A percentile compares a stretch with the other conserved stretches of the same genome.
phyloP scores from a whole-genome alignment of 2,113 vertebrate genomes.

The Apodemus speciosus region DNA sequence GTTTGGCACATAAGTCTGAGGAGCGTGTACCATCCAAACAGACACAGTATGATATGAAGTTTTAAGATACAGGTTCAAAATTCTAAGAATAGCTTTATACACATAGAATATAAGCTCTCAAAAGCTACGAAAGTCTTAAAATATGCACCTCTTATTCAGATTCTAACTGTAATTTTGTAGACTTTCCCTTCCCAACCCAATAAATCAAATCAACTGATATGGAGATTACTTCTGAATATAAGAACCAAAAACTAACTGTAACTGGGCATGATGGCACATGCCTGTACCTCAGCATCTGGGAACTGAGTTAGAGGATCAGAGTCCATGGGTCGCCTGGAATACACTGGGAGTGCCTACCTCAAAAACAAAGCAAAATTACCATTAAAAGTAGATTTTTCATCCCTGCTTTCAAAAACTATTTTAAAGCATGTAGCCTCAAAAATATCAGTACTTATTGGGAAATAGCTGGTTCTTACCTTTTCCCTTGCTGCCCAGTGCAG shows the following conservation, averaged over 20 bases:
- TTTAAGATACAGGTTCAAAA: background rate
- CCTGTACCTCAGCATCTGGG: background rate
- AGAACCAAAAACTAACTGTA: slow-evolving; percentile 1
- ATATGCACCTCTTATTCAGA: background rate
- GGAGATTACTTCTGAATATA: background rate
- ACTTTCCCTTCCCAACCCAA: background rate
- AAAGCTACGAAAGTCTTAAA: background rate
- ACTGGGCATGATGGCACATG: too few relatives aligned
- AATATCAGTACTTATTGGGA: background rate
- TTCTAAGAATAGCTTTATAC: background rate
- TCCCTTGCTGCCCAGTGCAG: slow-evolving; percentile 95
- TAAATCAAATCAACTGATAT: background rate
- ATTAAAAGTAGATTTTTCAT: background rate
- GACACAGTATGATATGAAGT: background rate
- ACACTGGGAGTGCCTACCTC: background rate
- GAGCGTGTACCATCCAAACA: background rate
- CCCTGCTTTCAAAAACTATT: background rate
- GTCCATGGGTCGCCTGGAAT: background rate
- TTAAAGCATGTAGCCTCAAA: background rate
- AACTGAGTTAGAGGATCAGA: background rate
- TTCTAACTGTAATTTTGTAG: background rate
- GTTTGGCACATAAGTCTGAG: background rate
- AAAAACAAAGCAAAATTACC: background rate
- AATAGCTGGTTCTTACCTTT: slow-evolving; percentile 86
- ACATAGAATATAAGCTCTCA: background rate